Base-by-base conservation (phyloP, 1,140 invertebrate genomes). In the Lepidostoma basale region DNA sequence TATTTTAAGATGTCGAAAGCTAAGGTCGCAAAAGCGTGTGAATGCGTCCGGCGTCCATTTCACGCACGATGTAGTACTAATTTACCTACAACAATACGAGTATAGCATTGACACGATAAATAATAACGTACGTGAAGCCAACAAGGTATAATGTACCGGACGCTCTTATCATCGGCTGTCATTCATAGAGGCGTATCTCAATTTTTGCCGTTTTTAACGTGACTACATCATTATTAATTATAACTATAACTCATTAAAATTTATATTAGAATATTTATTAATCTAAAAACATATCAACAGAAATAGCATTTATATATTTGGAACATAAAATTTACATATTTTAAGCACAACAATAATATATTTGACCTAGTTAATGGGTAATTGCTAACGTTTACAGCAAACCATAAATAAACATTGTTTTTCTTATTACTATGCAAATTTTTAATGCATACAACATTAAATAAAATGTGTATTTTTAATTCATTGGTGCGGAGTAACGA, bases 1-100 rank as follows among this genome's bases (percentile, higher is more conserved):
- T n/a, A n/a, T n/a, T n/a, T n/a, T n/a, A n/a, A n/a, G n/a, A n/a
- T n/a, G n/a, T 52, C 30, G 20, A 22, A 33, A 33, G 16, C 9
- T 36, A 20, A 56, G 49, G 28, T 18, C 49, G n/a, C 6, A 33
- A 12, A 56, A 56, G 30, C 30, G 52, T 56, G 52, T 18, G 16
- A 20, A 30, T 18, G 52, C 9, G 10, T 18, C 33, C 23, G 52
- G 52, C 16, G 52, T 22, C 30, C 28, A 22, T 33, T 39, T 33
- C 52, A 56, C 52, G 52, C 52, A 56, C 52, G 52, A 33, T n/a
- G n/a, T n/a, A n/a, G n/a, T n/a, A n/a, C n/a, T n/a, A 56, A 36
- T 56, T 12, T 56, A 33, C 5, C 3, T 39, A 56, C 36, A 26
- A 28, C 30, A 28, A 28, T 2, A 36, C 1, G 14, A 12, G n/a